phyloP scores from a whole-genome alignment of 2,797 vertebrate genomes.

The Knipowitschia caucasica region DNA sequence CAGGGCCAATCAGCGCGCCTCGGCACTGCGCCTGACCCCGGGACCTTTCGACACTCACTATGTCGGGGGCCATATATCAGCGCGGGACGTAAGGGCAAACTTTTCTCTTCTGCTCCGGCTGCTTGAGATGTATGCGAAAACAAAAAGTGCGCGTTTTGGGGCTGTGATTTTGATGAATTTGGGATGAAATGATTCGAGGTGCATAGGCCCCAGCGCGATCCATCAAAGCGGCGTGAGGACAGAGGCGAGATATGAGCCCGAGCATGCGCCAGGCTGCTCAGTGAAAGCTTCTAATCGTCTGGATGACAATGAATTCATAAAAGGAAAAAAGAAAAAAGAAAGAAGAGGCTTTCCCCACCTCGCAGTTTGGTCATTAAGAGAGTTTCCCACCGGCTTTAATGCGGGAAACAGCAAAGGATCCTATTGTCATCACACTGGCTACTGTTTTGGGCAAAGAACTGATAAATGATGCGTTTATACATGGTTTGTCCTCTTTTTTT shows the following conservation, averaged over 20 bases:
- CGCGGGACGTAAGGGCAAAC: constrained; percentile 45
- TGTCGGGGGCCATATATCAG: constrained; percentile 76
- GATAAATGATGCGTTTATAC: no score
- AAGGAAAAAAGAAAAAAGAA: no score
- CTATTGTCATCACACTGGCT: neutral
- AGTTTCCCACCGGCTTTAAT: constrained; percentile 2
- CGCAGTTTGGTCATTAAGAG: constrained; percentile 7
- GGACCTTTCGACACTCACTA: constrained; percentile 77
- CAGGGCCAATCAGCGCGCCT: constrained; percentile 89
- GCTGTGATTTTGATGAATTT: constrained; percentile 55
- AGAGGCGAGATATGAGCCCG: constrained; percentile 31
- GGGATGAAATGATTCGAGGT: constrained; percentile 47
- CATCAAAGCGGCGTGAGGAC: constrained; percentile 30
- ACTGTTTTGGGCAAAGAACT: neutral
- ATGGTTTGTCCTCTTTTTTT: no score
- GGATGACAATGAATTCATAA: constrained; percentile 16
- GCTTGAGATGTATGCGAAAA: constrained; percentile 57
- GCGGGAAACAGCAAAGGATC: neutral
- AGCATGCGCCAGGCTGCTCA: constrained; percentile 20
- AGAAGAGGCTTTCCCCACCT: constrained; percentile 4
- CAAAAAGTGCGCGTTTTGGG: constrained; percentile 57
- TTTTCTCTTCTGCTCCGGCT: constrained; percentile 39
- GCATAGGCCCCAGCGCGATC: constrained; percentile 40
- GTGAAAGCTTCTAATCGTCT: constrained; percentile 15
- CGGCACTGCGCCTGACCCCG: constrained; percentile 75